phyloP scores from a whole-genome alignment of 2,888 invertebrate genomes.

The Tinea trinotella region DNA sequence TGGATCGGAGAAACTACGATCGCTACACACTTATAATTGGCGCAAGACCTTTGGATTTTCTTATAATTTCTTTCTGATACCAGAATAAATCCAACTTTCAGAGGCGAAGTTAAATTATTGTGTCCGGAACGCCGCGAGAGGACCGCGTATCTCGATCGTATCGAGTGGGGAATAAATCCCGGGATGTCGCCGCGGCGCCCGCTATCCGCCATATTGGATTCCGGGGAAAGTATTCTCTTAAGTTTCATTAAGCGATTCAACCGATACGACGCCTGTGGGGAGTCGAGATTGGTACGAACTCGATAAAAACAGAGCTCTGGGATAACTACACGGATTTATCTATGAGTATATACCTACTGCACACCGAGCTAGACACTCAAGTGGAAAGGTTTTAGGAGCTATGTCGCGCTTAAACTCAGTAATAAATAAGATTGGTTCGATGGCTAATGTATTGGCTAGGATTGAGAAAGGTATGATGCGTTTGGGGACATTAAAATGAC shows the following conservation, averaged over 20 bases:
- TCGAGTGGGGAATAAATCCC: constrained; percentile 57
- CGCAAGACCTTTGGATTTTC: constrained; percentile 32
- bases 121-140: constrained; percentile 31
- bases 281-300: neutral
- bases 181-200: constrained; percentile 34
- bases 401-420: too few relatives aligned
- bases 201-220: constrained; percentile 52
- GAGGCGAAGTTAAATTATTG: constrained; percentile 58
- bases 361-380: too few relatives aligned
- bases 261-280: constrained; percentile 34
- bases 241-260: constrained; percentile 67
- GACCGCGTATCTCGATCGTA: constrained; percentile 54
- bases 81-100: constrained; percentile 32
- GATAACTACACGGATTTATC: neutral
- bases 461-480: too few relatives aligned
- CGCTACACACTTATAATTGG: constrained; percentile 25
- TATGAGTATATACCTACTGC: too few relatives aligned
- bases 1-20: neutral
- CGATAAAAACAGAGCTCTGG: neutral
- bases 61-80: constrained; percentile 67
- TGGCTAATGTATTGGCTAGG: too few relatives aligned
- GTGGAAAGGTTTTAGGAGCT: too few relatives aligned
- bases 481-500: too few relatives aligned
- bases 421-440: too few relatives aligned
- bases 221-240: constrained; percentile 59